phyloP scores from a whole-genome alignment of 2,888 invertebrate genomes.

The Tolmerus cingulatus region DNA sequence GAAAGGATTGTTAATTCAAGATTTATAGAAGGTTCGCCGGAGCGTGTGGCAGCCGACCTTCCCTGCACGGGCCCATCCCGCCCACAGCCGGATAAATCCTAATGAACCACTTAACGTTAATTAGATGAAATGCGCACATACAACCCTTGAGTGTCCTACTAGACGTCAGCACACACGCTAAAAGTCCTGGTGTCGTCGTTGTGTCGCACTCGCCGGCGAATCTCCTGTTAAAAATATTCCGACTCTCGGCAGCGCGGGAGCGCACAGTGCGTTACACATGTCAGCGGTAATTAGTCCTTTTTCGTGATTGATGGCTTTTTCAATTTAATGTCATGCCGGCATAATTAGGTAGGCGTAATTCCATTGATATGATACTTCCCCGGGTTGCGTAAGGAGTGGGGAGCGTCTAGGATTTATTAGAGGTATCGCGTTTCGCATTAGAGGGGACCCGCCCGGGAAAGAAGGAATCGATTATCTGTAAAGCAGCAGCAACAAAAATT shows the following conservation, averaged over 20 bases:
- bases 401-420: background rate
- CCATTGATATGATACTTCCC: slow-evolving; percentile 20
- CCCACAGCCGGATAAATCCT: slow-evolving; percentile 3
- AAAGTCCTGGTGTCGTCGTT: background rate
- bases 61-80: background rate
- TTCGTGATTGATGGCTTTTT: slow-evolving; percentile 49
- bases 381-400: background rate
- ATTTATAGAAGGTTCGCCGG: slow-evolving; percentile 3
- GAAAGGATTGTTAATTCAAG: slow-evolving; percentile 13
- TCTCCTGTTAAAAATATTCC: slow-evolving; percentile 26
- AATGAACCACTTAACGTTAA: slow-evolving; percentile 50
- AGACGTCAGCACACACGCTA: slow-evolving; percentile 28
- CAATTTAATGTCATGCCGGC: slow-evolving; percentile 47
- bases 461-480: background rate
- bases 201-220: background rate
- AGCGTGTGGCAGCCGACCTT: background rate
- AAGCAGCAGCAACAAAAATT: background rate
- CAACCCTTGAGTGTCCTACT: slow-evolving; percentile 21
- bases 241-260: background rate
- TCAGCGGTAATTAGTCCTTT: slow-evolving; percentile 49
- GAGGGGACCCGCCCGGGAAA: background rate
- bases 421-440: background rate
- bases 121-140: slow-evolving; percentile 48
- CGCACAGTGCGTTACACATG: slow-evolving; percentile 46
- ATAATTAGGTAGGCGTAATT: slow-evolving; percentile 15